Evolutionary conservation across 1,140 invertebrate genomes (phyloP).

Genomic region (Drosophila kepulauana): DNA sequence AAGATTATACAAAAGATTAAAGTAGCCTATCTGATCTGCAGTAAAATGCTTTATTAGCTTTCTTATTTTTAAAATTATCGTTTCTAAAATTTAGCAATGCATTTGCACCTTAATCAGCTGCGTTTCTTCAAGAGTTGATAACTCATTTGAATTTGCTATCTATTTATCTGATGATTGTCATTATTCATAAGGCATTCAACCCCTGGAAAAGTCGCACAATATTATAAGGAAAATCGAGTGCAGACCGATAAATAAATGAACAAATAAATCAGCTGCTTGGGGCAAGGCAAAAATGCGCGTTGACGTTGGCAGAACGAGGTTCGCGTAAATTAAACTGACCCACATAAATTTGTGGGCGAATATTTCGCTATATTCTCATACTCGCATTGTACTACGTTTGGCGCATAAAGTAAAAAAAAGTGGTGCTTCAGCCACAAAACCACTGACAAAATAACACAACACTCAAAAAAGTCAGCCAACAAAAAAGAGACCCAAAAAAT

Average conservation of each 20-base stretch:
- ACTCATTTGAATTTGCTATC: conserved; percentile 65
- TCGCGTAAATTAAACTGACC: conserved; percentile 82
- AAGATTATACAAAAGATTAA: not conserved
- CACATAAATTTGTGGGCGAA: conserved; percentile 71
- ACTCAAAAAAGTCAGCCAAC: conserved; percentile 20
- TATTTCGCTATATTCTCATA: not conserved
- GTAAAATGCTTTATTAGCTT: too few relatives aligned
- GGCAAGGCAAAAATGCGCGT: conserved; percentile 26
- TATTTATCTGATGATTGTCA: conserved; percentile 56
- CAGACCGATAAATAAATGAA: conserved; percentile 36
- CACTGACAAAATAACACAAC: conserved; percentile 22
- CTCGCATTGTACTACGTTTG: conserved; percentile 65
- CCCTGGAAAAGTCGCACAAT: conserved; percentile 44
- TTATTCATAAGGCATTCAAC: conserved; percentile 71
- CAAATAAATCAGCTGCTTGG: conserved; percentile 63
- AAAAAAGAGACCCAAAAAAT: conserved; percentile 22
- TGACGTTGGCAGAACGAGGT: conserved; percentile 42
- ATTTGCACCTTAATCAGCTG: not conserved
- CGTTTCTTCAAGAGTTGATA: conserved; percentile 41
- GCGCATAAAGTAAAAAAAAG: conserved; percentile 56
- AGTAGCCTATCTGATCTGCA: too few relatives aligned
- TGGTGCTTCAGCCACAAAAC: too few relatives aligned
- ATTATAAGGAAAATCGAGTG: conserved; percentile 52
- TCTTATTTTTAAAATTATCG: not conserved
- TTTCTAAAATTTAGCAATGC: not conserved